These are phyloP conservation scores for Trachythela sp. DNA, from an alignment of 64 coral and sea anemone genomes.

Conservation along the genomic window DNA sequence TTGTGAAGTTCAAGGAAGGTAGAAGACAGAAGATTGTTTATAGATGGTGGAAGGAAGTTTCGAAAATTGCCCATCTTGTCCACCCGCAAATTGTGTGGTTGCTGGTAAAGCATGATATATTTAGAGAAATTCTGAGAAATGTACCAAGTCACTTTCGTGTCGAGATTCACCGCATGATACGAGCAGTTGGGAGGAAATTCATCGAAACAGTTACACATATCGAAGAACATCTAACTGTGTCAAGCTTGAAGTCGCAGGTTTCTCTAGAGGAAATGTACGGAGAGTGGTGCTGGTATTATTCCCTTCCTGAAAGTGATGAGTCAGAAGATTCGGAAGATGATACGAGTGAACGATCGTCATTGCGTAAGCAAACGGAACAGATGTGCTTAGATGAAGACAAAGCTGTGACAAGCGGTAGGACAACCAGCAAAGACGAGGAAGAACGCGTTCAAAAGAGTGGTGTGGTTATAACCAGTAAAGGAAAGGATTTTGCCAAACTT, in stretches of 20 bases:
- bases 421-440: not conserved
- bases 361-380: too few species aligned
- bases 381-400: not conserved
- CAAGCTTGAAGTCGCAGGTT: too few species aligned
- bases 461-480: not conserved
- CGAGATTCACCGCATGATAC: not conserved
- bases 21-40: not conserved
- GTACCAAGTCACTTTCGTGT: not conserved
- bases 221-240: not conserved
- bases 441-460: too few species aligned
- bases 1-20: not conserved
- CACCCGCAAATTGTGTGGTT: not conserved
- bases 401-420: not conserved
- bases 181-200: not conserved
- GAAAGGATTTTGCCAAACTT: not conserved
- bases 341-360: not conserved
- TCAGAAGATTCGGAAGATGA: not conserved
- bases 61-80: not conserved
- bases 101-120: not conserved
- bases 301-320: not conserved
- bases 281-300: too few species aligned
- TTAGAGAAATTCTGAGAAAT: not conserved
- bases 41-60: not conserved
- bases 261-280: too few species aligned
- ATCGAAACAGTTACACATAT: not conserved